A percentile compares a stretch with the other conserved stretches of the same genome.
phyloP scores from a whole-genome alignment of 2,888 invertebrate genomes.

The Parasteatoda lunata region DNA sequence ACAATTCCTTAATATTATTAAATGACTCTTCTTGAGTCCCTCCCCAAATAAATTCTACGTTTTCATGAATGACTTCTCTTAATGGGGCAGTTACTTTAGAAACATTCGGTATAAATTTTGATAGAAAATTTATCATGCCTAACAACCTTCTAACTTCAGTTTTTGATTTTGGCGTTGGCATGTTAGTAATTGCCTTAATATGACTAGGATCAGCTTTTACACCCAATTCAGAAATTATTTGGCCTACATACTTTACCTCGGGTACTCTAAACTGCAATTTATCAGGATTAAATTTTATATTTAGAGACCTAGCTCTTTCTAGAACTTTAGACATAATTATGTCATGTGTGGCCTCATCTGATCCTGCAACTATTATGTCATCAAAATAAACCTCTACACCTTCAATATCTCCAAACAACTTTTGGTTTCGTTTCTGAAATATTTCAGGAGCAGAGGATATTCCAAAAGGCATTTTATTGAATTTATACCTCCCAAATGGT shows the following conservation, averaged over 20 bases:
- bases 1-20: not conserved
- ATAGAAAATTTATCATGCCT: not conserved
- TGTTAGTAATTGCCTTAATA: not conserved
- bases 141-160: not conserved
- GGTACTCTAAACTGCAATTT: slow-evolving; percentile 23
- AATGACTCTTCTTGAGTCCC: not conserved
- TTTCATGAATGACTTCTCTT: not conserved
- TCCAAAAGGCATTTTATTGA: slow-evolving; percentile 42
- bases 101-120: not conserved
- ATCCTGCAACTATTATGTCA: slow-evolving; percentile 28
- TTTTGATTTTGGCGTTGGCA: not conserved
- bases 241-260: slow-evolving; percentile 13
- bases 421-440: slow-evolving; percentile 37
- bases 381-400: slow-evolving; percentile 46
- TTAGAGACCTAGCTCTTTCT: slow-evolving; percentile 5
- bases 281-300: slow-evolving; percentile 24
- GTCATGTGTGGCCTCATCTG: slow-evolving; percentile 13
- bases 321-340: slow-evolving; percentile 10
- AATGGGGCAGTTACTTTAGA: not conserved
- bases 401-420: slow-evolving; percentile 11
- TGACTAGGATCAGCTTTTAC: slow-evolving; percentile 8
- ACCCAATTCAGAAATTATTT: slow-evolving; percentile 1
- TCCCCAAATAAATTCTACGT: not conserved
- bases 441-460: slow-evolving; percentile 22
- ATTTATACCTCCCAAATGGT: slow-evolving; percentile 32